Base-by-base conservation (phyloP, 2,113 vertebrate species). In the Pomatorhinus ruficollis region DNA sequence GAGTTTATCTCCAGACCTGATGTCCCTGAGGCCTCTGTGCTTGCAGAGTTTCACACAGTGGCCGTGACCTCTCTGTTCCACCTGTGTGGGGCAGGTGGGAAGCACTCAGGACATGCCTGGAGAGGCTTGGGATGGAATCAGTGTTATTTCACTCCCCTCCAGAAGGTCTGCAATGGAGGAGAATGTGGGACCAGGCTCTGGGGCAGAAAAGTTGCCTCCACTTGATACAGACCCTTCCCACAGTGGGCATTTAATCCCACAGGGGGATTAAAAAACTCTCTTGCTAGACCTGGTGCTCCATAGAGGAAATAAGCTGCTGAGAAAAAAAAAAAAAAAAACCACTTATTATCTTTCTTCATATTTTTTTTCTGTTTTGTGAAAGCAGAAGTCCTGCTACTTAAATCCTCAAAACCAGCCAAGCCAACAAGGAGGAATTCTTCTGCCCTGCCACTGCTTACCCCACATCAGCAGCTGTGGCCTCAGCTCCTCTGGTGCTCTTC, bases 381-480 rank as follows among this genome's bases (percentile, higher is more conserved):
- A 70, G 40, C 4, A 3, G 7, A 72, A 86, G 15, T 27, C 16
- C 17, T 69, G 2, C 50, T 24, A 13, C n/a, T 59, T 24, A 52
- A 66, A 71, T 40, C 42, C 42, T 59, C 63, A 50, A 25, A 37
- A 70, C 3, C 27, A 44, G 30, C 16, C 28, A 5, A 12, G 23
- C 4, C 22, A 85, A 39, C 31, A 45, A n/a, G 15, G 31, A 69
- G 14, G 16, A 80, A 35, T n/a, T 44, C 6, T n/a, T 44, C 22
- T 56, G 7, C 56, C 33, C 40, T 69, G 16, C 27, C 45, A 16
- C 69, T 70, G 42, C 8, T 39, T 8, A 5, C 16, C 24, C 60
- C 28, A 39, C 0, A 0, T 7, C 4, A 49, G 50, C 61, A 85
- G 17, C 7, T 1, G 1, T 37, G 31, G 5, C 22, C 52, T 82